A percentile compares a stretch with the other conserved stretches of the same genome.
phyloP scores from a whole-genome alignment of 2,113 vertebrate species.

The Bambusicola thoracicus region DNA sequence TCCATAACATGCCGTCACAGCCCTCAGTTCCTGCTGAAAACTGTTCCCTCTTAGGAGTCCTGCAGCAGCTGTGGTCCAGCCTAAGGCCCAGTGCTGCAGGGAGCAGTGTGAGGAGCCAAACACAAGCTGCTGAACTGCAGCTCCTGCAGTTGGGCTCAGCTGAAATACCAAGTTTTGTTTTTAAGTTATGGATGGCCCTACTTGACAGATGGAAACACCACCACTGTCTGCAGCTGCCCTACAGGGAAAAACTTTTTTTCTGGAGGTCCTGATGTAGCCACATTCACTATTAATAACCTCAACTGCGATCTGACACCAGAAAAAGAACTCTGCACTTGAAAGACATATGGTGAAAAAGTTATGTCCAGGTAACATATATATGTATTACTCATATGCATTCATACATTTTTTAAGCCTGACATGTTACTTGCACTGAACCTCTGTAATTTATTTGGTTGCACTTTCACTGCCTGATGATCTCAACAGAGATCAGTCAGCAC shows the following conservation, averaged over 20 bases:
- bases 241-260: not conserved
- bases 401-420: not conserved
- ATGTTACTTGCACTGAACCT: not conserved
- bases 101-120: not conserved
- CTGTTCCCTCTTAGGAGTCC: not conserved
- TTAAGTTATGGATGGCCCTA: rapidly evolving
- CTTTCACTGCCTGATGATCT: not conserved
- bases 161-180: not conserved
- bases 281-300: not conserved
- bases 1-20: rapidly evolving
- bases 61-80: not conserved
- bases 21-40: not conserved
- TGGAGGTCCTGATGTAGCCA: not conserved
- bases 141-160: not conserved
- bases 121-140: not conserved
- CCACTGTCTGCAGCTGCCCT: not conserved
- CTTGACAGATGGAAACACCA: not conserved
- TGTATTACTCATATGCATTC: not conserved
- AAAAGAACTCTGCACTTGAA: constrained; percentile 11
- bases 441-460: not conserved
- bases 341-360: not conserved
- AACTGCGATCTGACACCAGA: not conserved
- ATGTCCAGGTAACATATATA: rapidly evolving
- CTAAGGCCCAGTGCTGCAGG: not conserved
- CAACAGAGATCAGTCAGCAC: not conserved